Percentiles rank a stretch among this genome's conserved stretches.
Conservation (phyloP, 2,888 invertebrate genomes). For the Ashinkailepas kermadecensis region DNA sequence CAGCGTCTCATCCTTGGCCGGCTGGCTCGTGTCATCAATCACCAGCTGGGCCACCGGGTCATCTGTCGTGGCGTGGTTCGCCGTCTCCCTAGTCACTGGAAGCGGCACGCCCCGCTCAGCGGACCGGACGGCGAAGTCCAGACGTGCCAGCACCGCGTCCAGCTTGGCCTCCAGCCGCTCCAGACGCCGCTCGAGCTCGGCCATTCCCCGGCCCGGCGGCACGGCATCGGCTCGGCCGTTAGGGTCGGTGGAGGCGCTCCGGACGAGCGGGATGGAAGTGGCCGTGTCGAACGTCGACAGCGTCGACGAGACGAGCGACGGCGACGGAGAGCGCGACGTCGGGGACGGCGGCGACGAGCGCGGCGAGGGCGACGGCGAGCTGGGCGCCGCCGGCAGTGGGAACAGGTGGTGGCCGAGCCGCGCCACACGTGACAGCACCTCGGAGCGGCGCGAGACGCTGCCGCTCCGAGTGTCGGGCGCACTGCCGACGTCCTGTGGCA, state of each 20-base stretch:
- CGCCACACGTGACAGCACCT: neutral
- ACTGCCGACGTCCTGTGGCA: neutral
- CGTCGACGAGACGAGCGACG: neutral
- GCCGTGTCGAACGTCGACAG: neutral
- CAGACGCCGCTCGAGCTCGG: neutral
- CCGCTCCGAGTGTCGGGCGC: too few species aligned
- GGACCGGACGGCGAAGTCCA: neutral
- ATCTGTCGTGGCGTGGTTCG: too few species aligned
- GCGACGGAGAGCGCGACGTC: neutral
- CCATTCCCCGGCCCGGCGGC: neutral
- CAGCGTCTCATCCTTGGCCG: too few species aligned
- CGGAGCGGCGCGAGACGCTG: neutral
- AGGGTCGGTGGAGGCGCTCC: neutral
- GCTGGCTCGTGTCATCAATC: too few species aligned
- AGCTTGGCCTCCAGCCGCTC: neutral
- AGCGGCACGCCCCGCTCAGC: too few species aligned
- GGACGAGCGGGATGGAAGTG: neutral
- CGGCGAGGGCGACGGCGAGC: neutral
- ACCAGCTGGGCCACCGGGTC: too few species aligned
- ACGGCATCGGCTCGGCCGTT: too few species aligned
- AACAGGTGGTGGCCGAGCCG: slow-evolving; percentile 3
- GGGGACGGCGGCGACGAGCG: neutral
- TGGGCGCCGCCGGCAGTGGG: neutral
- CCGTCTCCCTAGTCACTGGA: too few species aligned
- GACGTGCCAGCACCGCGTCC: neutral